Evolutionary conservation across 2,113 vertebrate genomes (phyloP), one percentile per base, ranked within the genome.

Genomic region (Myrmecophaga tridactyla): DNA sequence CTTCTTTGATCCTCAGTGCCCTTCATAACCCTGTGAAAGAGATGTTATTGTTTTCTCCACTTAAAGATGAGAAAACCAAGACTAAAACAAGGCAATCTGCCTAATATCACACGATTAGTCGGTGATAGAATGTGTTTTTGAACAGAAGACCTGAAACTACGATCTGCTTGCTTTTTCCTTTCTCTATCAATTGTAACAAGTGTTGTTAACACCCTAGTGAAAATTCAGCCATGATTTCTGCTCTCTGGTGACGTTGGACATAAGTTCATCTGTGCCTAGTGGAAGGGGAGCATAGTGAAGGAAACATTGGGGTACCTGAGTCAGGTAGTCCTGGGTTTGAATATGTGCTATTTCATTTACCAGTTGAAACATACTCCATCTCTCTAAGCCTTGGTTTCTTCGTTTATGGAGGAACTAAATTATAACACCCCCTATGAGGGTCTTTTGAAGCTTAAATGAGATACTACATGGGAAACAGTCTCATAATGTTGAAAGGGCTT

Each of bases 401-500:
- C 18, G 21, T 56, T 39, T 60, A 34, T 43, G 65, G 34, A 88
- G 53, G 14, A 36, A 25, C 4, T 3, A 67, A 92, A n/a, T 62
- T 31, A 36, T 18, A 39, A 56, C 12, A 48, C n/a, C 27, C 4
- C 13, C 31, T 67, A 53, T 67, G 3, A 41, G 10, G 23, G 21
- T 77, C 41, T 65, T 94, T 36, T 83, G 84, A 87, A 87, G 39
- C 41, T 56, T 87, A 43, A 86, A n/a, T 46, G 41, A 23, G 11
- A 72, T 20, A 15, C 48, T 23, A 5, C 6, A 18, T 20, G 20
- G 53, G 36, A 81, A 89, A 56, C 36, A 46, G 8, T 17, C 39
- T 43, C 21, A 58, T 39, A 12, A 72, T 53, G 2, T 46, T 82
- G 67, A 85, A 67, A 84, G 11, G 4, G 25, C 7, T 76, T 13